These are phyloP conservation scores for Sepiola atlantica DNA, from an alignment of 2,888 invertebrate genomes.

Conservation along the genomic window DNA sequence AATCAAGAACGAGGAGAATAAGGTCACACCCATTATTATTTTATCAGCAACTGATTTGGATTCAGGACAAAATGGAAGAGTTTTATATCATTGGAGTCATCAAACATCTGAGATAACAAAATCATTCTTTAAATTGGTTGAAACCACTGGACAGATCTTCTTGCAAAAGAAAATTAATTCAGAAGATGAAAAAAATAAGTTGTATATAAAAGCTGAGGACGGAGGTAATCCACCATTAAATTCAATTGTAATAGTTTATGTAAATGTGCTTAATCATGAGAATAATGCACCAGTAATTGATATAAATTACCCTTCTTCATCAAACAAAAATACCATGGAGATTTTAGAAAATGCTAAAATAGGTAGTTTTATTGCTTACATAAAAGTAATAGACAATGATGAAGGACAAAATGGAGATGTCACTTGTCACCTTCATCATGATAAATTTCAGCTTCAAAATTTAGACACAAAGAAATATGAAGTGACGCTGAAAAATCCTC, in stretches of 20 bases:
- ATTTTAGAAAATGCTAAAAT: background rate
- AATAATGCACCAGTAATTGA: background rate
- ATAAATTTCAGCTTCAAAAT: background rate
- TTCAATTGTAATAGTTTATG: background rate
- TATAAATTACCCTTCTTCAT: background rate
- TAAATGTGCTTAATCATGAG: background rate
- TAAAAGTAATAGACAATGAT: background rate
- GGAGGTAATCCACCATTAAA: background rate
- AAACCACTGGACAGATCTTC: background rate
- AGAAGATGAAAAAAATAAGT: background rate
- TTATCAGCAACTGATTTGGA: background rate
- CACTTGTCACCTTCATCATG: background rate
- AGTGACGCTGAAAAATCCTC: background rate
- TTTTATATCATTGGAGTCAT: background rate
- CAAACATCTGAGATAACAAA: background rate
- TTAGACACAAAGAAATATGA: constrained; percentile 5
- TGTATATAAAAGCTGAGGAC: background rate
- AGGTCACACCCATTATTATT: background rate
- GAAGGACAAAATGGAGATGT: background rate
- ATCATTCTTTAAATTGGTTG: background rate
- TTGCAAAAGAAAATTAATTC: background rate
- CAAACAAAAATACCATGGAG: background rate
- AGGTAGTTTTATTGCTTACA: background rate
- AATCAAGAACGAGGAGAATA: background rate
- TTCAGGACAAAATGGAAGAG: background rate